Percentiles rank a stretch among this genome's conserved stretches.
Evolutionary conservation across 2,797 vertebrate species (phyloP).

Genomic region (Chloroceryle inda): DNA sequence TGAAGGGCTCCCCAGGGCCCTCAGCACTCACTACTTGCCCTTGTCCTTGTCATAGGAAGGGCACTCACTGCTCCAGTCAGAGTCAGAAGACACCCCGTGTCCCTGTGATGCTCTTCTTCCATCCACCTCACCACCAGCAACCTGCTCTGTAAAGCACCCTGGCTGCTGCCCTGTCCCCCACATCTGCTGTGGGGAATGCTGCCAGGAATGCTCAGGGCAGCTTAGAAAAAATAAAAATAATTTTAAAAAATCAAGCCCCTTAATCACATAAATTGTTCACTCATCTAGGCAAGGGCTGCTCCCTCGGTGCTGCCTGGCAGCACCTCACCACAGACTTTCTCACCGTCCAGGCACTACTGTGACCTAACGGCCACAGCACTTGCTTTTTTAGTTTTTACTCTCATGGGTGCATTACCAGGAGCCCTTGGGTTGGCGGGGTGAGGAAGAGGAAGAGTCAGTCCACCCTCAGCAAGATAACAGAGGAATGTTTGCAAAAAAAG

Average conservation of each 20-base stretch:
- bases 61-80: not conserved
- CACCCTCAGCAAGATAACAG: not conserved
- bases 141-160: not conserved
- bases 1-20: not conserved
- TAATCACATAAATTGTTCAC: not conserved
- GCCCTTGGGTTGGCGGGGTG: not conserved
- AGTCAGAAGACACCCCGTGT: rapidly evolving
- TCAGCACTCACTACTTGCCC: rapidly evolving
- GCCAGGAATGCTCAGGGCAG: not conserved
- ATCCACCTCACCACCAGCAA: not conserved
- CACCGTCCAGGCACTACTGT: not conserved
- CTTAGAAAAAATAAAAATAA: too few relatives aligned
- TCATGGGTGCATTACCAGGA: not conserved
- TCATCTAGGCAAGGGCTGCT: not conserved
- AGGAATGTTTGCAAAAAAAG: not conserved
- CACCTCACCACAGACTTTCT: not conserved
- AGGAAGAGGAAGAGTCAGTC: not conserved
- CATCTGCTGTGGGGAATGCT: not conserved
- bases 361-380: rapidly evolving
- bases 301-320: rapidly evolving
- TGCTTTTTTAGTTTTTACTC: not conserved
- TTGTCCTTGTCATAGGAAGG: not conserved
- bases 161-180: not conserved
- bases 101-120: rapidly evolving
- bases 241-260: not conserved